These are phyloP conservation scores for Sebastes iracundus DNA, from an alignment of 2,797 vertebrate species.

Conservation along the genomic window DNA sequence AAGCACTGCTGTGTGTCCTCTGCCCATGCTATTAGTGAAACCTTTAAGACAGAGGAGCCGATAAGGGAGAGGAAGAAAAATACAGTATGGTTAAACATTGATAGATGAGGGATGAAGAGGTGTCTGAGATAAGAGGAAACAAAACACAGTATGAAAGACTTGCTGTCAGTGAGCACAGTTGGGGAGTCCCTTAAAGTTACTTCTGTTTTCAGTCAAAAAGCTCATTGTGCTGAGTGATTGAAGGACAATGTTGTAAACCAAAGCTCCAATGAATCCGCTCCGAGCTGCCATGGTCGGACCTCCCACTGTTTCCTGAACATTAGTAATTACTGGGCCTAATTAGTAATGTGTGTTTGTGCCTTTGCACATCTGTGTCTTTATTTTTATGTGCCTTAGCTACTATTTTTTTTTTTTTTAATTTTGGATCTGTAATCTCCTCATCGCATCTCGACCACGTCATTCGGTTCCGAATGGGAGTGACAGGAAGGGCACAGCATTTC, in stretches of 20 bases:
- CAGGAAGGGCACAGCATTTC: constrained; percentile 83
- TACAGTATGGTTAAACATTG: constrained; percentile 40
- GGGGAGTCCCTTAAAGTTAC: constrained; percentile 41
- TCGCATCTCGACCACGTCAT: constrained; percentile 70
- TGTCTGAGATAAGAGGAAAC: constrained; percentile 5
- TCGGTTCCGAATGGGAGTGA: constrained; percentile 67
- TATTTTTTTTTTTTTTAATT: constrained; percentile 4
- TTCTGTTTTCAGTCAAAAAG: constrained; percentile 5
- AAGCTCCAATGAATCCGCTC: constrained; percentile 15
- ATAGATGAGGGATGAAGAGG: constrained; percentile 30
- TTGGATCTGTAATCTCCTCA: constrained; percentile 67
- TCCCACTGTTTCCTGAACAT: constrained; percentile 19
- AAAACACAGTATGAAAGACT: background rate
- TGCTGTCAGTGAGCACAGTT: constrained; percentile 10
- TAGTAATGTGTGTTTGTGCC: background rate
- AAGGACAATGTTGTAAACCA: constrained; percentile 37
- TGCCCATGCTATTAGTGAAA: background rate
- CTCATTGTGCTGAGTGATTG: constrained; percentile 35
- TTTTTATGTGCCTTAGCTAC: constrained; percentile 30
- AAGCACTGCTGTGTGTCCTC: constrained; percentile 6
- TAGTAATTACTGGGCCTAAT: background rate
- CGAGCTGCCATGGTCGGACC: constrained; percentile 10
- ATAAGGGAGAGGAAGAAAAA: constrained; percentile 21
- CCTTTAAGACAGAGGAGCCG: background rate
- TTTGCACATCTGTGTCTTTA: background rate